Evolutionary conservation across 2,113 vertebrate species (phyloP), one percentile per base, ranked within the genome.

Genomic region (Melanocharis versteri): DNA sequence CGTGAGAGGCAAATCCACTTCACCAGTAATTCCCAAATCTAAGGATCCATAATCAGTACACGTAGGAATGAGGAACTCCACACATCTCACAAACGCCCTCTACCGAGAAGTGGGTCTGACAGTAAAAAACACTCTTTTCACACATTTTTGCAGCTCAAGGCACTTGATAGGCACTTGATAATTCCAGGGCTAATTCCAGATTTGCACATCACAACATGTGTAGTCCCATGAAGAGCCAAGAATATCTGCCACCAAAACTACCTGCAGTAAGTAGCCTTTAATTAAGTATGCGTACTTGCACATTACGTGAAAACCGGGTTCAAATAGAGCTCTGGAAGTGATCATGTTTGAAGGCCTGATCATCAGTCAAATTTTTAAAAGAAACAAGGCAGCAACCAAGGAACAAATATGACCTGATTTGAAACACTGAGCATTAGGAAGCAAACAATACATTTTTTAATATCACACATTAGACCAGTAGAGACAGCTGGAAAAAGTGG

Each of bases 151-250:
- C 54, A 71, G 53, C n/a, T 48, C 21, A 45, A 45, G 37, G n/a
- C 0, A 1, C 30, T 65, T 30, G 48, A 4, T 14, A 45, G 37
- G n/a, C 0, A 1, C 30, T 65, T 30, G 48, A 4, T 14, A 57
- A 65, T 61, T 60, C 13, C 39, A 62, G 30, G 10, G 7, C 10
- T 66, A 75, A 54, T 33, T 88, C 11, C 26, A 48, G 35, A 44
- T 73, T 51, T 78, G 56, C 31, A 78, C 21, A 72, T 58, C 60
- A 73, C 20, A 81, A 62, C 8, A 66, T 10, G 3, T 26, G 42
- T 47, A 89, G 16, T 51, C 44, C 47, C 44, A 31, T 31, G 40
- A 89, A 75, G 6, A 66, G 11, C 7, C 51, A 82, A 66, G 27
- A 5, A 28, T 22, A 75, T 37, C 27, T 68, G 22, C 13, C 37